Conservation (phyloP, 2,888 invertebrate species). For the Sialis fuliginosa region DNA sequence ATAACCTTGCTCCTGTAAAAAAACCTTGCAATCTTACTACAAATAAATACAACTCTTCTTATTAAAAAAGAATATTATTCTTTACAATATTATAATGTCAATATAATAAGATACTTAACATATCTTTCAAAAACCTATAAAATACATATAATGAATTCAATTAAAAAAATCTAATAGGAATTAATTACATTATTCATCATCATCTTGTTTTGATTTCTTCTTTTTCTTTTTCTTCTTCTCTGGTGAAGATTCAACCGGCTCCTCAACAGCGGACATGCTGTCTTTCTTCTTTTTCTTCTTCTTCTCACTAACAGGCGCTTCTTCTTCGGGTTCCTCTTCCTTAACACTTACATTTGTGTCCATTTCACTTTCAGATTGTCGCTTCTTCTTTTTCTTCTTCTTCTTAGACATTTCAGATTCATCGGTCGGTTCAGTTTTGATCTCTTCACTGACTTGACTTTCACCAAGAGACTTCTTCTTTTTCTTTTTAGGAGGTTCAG, state of each 20-base stretch:
- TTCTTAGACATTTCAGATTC: conserved; percentile 16
- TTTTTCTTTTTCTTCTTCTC: conserved; percentile 1
- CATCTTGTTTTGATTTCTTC: conserved; percentile 1
- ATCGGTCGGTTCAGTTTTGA: conserved; percentile 8
- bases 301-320: conserved; percentile 24
- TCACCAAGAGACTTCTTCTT: conserved; percentile 20
- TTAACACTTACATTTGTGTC: conserved; percentile 11
- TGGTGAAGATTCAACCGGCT: conserved; percentile 15
- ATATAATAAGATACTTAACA: too few species aligned
- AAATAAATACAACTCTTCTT: too few species aligned
- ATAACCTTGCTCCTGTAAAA: too few species aligned
- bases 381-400: conserved; percentile 23
- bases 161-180: neutral
- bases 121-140: too few species aligned
- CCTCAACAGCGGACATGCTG: conserved; percentile 13
- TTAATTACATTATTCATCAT: neutral
- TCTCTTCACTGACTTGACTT: conserved; percentile 10
- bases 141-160: neutral
- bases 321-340: conserved; percentile 10
- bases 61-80: too few species aligned
- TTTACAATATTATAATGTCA: too few species aligned
- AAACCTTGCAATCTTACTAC: too few species aligned
- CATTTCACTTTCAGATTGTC: conserved; percentile 12
- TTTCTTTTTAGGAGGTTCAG: conserved; percentile 15
- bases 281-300: conserved; percentile 37